Conservation (phyloP, 2,888 invertebrate genomes). For the Parascotia fuliginaria region DNA sequence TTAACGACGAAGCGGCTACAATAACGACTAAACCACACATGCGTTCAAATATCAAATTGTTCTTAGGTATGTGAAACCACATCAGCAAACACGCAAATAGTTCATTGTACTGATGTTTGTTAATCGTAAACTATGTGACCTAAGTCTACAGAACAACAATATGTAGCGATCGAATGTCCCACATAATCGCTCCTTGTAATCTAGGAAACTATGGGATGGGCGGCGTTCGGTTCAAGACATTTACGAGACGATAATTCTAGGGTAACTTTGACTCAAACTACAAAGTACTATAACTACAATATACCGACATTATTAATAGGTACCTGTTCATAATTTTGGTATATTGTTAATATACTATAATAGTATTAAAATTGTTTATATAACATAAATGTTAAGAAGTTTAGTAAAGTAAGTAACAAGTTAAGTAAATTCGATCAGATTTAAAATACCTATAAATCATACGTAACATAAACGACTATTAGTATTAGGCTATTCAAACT, state of each 20-base stretch:
- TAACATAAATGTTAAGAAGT: no score
- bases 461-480: no score
- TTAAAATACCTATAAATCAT: no score
- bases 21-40: no score
- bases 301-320: neutral
- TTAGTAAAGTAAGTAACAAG: no score
- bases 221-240: neutral
- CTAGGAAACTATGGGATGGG: neutral
- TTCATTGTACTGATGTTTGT: neutral
- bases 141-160: slow-evolving; percentile 1
- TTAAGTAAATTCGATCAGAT: no score
- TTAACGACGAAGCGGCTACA: no score
- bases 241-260: neutral
- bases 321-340: no score
- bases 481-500: no score
- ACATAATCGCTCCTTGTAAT: slow-evolving; percentile 2
- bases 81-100: neutral
- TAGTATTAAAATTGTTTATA: no score
- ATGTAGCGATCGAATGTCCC: slow-evolving; percentile 8
- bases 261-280: neutral
- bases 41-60: no score
- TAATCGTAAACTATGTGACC: neutral
- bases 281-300: neutral
- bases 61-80: neutral
- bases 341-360: no score